Conservation (phyloP, 1,140 invertebrate genomes). For the Pristionchus pacificus region DNA sequence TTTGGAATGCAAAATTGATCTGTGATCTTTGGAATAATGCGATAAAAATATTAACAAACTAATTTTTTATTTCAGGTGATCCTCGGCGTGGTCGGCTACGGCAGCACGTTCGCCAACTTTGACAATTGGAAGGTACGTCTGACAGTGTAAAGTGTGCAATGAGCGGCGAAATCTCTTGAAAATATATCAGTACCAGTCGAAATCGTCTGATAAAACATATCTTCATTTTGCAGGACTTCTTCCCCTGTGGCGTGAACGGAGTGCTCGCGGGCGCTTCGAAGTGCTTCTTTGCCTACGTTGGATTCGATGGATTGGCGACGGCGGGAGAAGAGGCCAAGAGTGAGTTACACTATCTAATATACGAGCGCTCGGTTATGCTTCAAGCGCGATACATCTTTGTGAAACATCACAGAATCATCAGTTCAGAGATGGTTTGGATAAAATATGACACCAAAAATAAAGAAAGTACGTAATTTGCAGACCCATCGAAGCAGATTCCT, state of each 20-base stretch:
- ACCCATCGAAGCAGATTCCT: constrained; percentile 74
- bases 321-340: constrained; percentile 62
- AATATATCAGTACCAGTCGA: no score
- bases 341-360: no score
- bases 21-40: background rate
- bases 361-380: no score
- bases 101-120: constrained; percentile 66
- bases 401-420: no score
- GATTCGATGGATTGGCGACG: constrained; percentile 81
- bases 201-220: no score
- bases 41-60: background rate
- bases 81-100: constrained; percentile 75
- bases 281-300: constrained; percentile 85
- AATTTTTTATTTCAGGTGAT: constrained; percentile 59
- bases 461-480: constrained; percentile 39
- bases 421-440: no score
- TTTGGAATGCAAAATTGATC: background rate
- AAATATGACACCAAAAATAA: no score
- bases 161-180: no score
- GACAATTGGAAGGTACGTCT: background rate
- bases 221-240: no score
- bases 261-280: constrained; percentile 74
- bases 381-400: background rate
- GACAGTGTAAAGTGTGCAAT: no score
- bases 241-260: constrained; percentile 75